Conservation (phyloP, 2,888 invertebrate species). For the Drosophila mettleri region DNA sequence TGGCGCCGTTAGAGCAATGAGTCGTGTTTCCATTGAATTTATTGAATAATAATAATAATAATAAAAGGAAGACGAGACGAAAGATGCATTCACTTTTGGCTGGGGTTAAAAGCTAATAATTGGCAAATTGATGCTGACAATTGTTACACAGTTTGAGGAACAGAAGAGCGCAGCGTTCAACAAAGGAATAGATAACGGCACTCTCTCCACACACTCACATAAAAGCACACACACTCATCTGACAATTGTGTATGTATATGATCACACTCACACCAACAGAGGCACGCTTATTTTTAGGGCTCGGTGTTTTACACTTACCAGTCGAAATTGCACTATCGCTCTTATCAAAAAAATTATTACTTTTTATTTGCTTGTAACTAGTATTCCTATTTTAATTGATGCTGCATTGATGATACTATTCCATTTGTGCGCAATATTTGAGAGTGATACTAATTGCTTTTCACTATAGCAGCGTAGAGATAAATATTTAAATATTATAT, state of each 20-base stretch:
- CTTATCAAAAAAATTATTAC: constrained; percentile 14
- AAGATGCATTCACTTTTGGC: constrained; percentile 4
- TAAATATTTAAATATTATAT: constrained; percentile 8
- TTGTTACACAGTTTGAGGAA: constrained; percentile 28
- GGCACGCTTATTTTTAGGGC: constrained; percentile 45
- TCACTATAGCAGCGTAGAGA: background rate
- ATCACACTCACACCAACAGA: constrained; percentile 3
- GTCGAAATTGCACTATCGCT: constrained; percentile 26
- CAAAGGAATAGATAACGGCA: constrained; percentile 61
- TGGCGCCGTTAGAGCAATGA: constrained; percentile 8
- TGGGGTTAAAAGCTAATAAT: constrained; percentile 63
- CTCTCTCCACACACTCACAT: constrained; percentile 35
- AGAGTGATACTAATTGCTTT: background rate
- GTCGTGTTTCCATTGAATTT: constrained; percentile 37
- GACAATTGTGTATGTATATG: constrained; percentile 11
- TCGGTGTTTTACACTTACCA: constrained; percentile 46
- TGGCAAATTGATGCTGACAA: constrained; percentile 63
- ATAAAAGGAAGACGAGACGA: background rate
- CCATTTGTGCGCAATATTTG: constrained; percentile 18
- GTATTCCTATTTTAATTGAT: constrained; percentile 5
- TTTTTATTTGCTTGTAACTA: constrained; percentile 7
- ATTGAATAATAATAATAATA: constrained; percentile 27
- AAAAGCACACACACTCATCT: constrained; percentile 9
- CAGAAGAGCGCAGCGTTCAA: constrained; percentile 37
- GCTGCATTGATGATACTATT: background rate